A percentile compares a stretch with the other conserved stretches of the same genome.
Conservation (phyloP, 2,113 vertebrate genomes). For the Sylvilagus bachmani region DNA sequence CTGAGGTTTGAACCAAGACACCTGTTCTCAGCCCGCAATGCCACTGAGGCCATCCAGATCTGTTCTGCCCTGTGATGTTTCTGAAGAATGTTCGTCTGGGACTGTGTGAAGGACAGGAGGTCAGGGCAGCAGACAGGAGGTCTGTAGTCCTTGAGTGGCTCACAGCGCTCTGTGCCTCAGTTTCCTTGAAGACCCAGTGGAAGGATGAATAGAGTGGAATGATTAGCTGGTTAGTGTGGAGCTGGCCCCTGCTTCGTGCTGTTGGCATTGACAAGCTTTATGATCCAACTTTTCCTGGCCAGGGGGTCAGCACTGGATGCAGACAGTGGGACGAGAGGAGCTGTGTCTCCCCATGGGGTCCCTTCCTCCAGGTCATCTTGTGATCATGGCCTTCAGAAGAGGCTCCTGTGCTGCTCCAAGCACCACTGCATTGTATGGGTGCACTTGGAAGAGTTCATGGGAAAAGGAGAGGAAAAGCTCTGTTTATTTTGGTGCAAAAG, state of each 20-base stretch:
- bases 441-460: too few relatives aligned
- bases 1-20: background rate
- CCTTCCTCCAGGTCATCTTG: background rate
- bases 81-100: too few relatives aligned
- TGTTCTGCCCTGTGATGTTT: background rate
- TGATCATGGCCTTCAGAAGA: background rate
- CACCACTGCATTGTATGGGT: fast-evolving
- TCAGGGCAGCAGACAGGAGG: too few relatives aligned
- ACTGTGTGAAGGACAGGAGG: background rate
- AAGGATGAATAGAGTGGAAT: fast-evolving
- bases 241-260: fast-evolving
- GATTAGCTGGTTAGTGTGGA: too few relatives aligned
- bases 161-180: background rate
- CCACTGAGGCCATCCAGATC: fast-evolving
- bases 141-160: background rate
- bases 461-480: too few relatives aligned
- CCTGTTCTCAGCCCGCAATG: background rate
- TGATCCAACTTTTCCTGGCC: background rate
- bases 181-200: background rate
- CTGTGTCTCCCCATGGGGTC: fast-evolving
- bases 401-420: fast-evolving
- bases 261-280: background rate
- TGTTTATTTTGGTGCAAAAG: too few relatives aligned
- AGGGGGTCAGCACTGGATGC: fast-evolving
- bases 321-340: background rate